These are phyloP conservation scores for Tricholauxania praeusta DNA, from an alignment of 2,888 invertebrate species.

Conservation along the genomic window DNA sequence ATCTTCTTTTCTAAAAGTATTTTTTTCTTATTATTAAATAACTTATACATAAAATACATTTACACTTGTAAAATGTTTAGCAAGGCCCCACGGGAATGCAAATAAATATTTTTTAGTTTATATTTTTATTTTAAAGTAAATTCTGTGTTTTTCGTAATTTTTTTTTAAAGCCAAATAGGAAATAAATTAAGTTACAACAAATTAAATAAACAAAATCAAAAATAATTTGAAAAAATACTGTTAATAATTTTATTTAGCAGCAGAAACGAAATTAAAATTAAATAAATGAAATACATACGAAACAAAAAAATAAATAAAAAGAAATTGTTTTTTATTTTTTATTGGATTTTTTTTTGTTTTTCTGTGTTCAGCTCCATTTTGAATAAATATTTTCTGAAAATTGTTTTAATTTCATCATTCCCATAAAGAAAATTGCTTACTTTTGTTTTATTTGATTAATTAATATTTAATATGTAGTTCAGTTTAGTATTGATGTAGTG, in stretches of 20 bases:
- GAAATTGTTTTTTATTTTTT: not conserved
- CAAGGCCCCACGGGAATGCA: constrained; percentile 6
- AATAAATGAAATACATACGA: not conserved
- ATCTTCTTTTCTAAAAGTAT: constrained; percentile 4
- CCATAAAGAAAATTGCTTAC: too few species aligned
- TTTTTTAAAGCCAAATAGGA: not conserved
- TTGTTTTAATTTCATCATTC: too few species aligned
- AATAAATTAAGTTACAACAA: not conserved
- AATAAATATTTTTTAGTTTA: constrained; percentile 17
- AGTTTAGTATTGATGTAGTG: too few species aligned
- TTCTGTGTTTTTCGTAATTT: constrained; percentile 4
- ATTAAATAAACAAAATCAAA: too few species aligned
- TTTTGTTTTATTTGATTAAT: too few species aligned
- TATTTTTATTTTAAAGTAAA: too few species aligned
- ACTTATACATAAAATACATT: not conserved
- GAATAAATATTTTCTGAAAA: too few species aligned
- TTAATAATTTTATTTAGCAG: constrained; percentile 1
- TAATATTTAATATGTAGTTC: too few species aligned
- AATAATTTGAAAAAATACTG: not conserved
- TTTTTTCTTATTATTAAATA: not conserved
- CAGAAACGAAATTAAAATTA: not conserved
- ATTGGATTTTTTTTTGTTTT: not conserved
- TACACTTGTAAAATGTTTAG: not conserved
- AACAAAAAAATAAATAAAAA: not conserved
- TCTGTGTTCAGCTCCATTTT: not conserved